Percentiles rank a stretch among this genome's conserved stretches.
These are phyloP conservation scores for Gambusia holbrooki DNA, from an alignment of 2,113 vertebrate species.

Conservation along the genomic window DNA sequence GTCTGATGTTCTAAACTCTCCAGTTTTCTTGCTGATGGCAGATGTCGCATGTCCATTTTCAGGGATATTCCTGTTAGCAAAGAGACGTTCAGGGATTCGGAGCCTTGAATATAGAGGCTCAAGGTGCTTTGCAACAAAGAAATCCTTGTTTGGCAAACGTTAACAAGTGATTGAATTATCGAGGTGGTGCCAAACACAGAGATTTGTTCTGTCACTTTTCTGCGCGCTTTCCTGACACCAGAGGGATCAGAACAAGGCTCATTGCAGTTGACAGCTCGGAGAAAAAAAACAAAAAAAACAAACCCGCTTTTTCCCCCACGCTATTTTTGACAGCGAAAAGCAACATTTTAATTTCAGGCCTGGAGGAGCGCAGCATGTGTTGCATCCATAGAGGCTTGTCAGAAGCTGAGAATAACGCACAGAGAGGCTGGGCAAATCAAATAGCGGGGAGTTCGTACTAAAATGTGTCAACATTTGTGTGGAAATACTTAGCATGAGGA, in stretches of 20 bases:
- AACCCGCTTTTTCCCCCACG: neutral
- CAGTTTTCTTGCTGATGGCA: conserved; percentile 50
- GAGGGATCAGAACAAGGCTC: conserved; percentile 24
- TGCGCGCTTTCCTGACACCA: conserved; percentile 15
- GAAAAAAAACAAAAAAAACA: conserved; percentile 1
- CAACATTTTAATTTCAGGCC: conserved; percentile 55
- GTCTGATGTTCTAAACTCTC: conserved; percentile 42
- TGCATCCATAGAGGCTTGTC: conserved; percentile 8
- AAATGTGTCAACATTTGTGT: conserved; percentile 1
- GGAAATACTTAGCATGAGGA: neutral
- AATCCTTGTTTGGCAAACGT: conserved; percentile 34
- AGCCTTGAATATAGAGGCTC: conserved; percentile 23
- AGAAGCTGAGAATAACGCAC: conserved; percentile 16
- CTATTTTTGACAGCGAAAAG: conserved; percentile 37
- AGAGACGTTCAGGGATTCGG: conserved; percentile 21
- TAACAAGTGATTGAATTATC: conserved; percentile 41
- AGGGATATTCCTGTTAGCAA: conserved; percentile 49
- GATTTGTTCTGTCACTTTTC: conserved; percentile 28
- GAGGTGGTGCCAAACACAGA: conserved; percentile 36
- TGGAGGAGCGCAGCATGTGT: conserved; percentile 26
- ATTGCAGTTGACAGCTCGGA: conserved; percentile 29
- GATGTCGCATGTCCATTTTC: conserved; percentile 38
- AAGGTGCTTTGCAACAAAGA: conserved; percentile 37
- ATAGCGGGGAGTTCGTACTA: neutral
- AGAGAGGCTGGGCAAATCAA: conserved; percentile 8